Base-by-base conservation (phyloP, 1,140 invertebrate genomes). In the Drosophila ananassae region DNA sequence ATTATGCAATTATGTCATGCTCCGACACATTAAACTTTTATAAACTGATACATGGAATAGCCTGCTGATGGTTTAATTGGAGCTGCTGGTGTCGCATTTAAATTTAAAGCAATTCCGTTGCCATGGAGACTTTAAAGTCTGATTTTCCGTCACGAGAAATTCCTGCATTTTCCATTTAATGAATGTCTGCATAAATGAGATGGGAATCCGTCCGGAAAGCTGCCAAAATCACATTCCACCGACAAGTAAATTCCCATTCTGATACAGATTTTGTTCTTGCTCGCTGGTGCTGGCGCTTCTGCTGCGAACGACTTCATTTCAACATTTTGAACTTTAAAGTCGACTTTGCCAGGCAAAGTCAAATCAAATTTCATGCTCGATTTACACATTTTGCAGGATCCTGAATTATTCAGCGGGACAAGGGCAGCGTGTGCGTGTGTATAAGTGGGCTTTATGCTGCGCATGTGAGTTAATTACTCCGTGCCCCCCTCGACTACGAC, bases 281-380 rank as follows among this genome's bases (percentile, higher is more conserved):
- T 32, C 32, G 8, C 12, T 44, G 47, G 2, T 28, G 25, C 5
- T 28, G 5, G 25, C 0, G 2, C 13, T 34, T 25, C 3, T 13
- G 13, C 22, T 28, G 7, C 25, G 2, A 30, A 46, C 57, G 25
- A 34, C 30, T 47, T 53, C 7, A 66, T 66, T 69, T 69, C 10
- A 69, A 64, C 62, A 30, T 24, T 66, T 68, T 68, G 47, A 68
- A 68, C 61, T 30, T 68, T 68, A 67, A 68, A 68, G 64, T 30
- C 39, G 28, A 52, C 41, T 30, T 39, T 51, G 58, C 39, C 21
- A 68, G 64, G 48, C 21, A 64, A 57, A 48, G 67, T 50, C 67
- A 52, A 72, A 72, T 72, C 68, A 72, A 72, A 73, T 84, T 84
- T 60, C 54, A 79, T 54, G 80, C 71, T 73, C 78, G 80, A 75